Conservation (phyloP, 2,113 vertebrate genomes). For the Triplophysa tibetana region DNA sequence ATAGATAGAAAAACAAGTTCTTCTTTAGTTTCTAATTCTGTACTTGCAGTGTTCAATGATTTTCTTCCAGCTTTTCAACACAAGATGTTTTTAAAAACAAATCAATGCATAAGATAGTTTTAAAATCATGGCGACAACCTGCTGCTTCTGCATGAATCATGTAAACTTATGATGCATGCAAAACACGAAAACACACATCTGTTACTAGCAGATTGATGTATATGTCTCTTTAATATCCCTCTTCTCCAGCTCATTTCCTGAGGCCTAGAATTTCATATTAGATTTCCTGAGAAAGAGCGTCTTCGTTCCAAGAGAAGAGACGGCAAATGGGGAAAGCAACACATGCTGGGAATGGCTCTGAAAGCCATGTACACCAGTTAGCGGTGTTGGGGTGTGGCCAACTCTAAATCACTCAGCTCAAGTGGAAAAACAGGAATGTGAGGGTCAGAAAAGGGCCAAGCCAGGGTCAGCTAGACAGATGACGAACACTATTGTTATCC, state of each 20-base stretch:
- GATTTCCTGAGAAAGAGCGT: conserved; percentile 16
- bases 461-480: not conserved
- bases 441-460: not conserved
- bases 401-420: not conserved
- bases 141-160: too few species aligned
- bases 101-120: too few species aligned
- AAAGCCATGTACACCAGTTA: not conserved
- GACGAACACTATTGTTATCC: not conserved
- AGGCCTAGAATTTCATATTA: conserved; percentile 13
- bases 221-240: not conserved
- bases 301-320: conserved; percentile 11
- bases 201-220: not conserved
- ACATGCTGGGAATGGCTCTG: not conserved
- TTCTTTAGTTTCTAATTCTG: conserved; percentile 6
- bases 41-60: not conserved
- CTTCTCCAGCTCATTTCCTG: conserved; percentile 5
- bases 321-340: not conserved
- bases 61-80: too few species aligned
- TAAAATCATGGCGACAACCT: too few species aligned
- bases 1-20: not conserved
- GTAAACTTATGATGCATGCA: too few species aligned
- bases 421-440: conserved; percentile 4
- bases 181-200: not conserved
- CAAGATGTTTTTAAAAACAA: too few species aligned
- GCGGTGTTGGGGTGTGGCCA: not conserved